These are phyloP conservation scores for Ceyx melanurus DNA, from an alignment of 2,113 vertebrate species.

Conservation along the genomic window DNA sequence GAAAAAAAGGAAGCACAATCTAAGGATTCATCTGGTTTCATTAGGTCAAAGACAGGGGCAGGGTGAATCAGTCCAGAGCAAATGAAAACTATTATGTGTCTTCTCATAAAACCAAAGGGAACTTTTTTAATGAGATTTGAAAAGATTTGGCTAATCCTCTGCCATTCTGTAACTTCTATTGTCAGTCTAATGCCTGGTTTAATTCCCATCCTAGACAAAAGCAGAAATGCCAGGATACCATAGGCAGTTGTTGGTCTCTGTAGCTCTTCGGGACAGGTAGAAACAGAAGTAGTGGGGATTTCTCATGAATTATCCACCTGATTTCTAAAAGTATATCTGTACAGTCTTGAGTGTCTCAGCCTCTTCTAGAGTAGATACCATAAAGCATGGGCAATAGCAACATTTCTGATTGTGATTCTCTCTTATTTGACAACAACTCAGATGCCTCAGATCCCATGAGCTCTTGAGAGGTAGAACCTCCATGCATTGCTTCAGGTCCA, in stretches of 20 bases:
- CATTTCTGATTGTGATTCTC: background rate
- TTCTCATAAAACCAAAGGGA: conserved; percentile 3
- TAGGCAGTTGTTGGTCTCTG: background rate
- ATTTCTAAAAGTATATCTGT: background rate
- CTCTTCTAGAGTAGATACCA: background rate
- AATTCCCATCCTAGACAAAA: background rate
- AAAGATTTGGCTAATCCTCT: background rate
- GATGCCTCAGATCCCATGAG: background rate
- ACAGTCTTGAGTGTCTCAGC: background rate
- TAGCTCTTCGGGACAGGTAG: background rate
- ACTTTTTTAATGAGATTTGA: background rate
- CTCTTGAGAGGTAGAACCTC: background rate
- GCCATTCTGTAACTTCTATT: background rate
- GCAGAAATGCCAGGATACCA: background rate
- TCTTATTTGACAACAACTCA: background rate
- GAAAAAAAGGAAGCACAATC: background rate
- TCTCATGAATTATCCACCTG: background rate
- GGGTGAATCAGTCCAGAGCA: background rate
- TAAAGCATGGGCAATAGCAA: background rate
- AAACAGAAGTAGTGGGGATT: background rate
- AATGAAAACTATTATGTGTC: background rate
- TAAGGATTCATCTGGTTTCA: background rate
- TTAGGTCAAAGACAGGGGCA: background rate
- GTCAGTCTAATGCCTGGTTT: background rate
- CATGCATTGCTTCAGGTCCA: background rate